Evolutionary conservation across 2,888 invertebrate species (phyloP).

Genomic region (Cryptocheilus praepositus): DNA sequence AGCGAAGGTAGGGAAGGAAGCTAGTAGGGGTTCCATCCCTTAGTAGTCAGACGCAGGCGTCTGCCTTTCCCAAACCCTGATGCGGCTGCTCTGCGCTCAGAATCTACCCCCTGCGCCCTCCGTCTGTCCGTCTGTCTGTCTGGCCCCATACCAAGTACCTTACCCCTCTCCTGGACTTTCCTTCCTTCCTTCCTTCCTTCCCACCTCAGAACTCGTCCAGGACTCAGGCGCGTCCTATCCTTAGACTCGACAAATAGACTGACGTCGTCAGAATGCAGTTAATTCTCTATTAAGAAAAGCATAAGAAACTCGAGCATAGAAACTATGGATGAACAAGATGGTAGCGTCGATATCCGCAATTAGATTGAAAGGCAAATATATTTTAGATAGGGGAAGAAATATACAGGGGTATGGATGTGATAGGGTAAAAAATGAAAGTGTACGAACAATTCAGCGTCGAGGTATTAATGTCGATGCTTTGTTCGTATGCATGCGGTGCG

Average conservation of each 20-base stretch:
- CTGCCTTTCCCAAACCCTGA: conserved; percentile 48
- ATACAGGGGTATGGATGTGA: no score
- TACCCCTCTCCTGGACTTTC: conserved; percentile 31
- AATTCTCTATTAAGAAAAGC: no score
- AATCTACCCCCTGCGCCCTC: conserved; percentile 22
- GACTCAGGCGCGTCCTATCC: not conserved
- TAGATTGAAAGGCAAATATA: no score
- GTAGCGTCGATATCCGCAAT: no score
- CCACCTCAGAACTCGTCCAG: not conserved
- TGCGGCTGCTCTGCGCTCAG: conserved; percentile 31
- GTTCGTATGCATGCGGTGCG: not conserved
- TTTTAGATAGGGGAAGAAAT: no score
- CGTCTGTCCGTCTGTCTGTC: conserved; percentile 48
- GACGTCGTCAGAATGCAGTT: no score
- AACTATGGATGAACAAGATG: no score
- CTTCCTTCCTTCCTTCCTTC: conserved; percentile 6
- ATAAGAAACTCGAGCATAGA: no score
- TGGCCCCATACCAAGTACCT: conserved; percentile 54
- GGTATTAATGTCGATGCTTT: not conserved
- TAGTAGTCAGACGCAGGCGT: conserved; percentile 65
- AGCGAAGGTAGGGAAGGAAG: conserved; percentile 23
- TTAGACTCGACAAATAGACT: not conserved
- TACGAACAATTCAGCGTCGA: no score
- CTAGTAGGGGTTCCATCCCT: conserved; percentile 53
- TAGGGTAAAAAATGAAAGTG: no score